A percentile compares a stretch with the other conserved stretches of the same genome.
These are phyloP conservation scores for Nasonia longicornis DNA, from an alignment of 1,140 invertebrate species.

Conservation along the genomic window DNA sequence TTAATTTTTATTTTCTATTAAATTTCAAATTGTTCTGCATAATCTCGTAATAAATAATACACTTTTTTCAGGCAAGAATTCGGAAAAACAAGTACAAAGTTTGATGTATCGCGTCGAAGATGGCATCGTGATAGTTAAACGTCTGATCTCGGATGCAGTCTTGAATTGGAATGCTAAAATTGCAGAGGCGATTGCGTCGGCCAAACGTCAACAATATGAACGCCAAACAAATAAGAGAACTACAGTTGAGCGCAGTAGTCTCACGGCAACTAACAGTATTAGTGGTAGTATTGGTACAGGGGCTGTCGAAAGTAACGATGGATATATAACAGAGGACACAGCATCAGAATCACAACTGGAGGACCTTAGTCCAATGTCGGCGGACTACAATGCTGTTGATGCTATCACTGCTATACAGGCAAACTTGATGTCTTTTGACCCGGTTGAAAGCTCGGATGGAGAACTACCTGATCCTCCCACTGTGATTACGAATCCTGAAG, in stretches of 20 bases:
- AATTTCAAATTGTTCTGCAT: not conserved
- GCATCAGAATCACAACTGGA: conserved; percentile 64
- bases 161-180: conserved; percentile 77
- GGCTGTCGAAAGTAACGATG: conserved; percentile 57
- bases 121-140: conserved; percentile 74
- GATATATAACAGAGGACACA: conserved; percentile 65
- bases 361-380: conserved; percentile 64
- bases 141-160: conserved; percentile 75
- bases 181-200: conserved; percentile 59
- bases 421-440: conserved; percentile 41
- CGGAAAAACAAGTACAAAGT: conserved; percentile 57
- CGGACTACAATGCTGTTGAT: conserved; percentile 66
- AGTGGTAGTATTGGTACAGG: not conserved
- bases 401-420: conserved; percentile 56
- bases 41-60: not conserved
- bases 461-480: conserved; percentile 46
- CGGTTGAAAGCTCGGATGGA: conserved; percentile 53
- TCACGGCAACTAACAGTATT: not conserved
- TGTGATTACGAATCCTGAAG: conserved; percentile 58
- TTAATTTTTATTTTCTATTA: not conserved
- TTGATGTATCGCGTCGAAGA: conserved; percentile 72
- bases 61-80: conserved; percentile 47
- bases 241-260: conserved; percentile 15
- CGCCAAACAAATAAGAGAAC: conserved; percentile 54
- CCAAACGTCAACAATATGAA: conserved; percentile 67